Evolutionary conservation across 2,888 invertebrate species (phyloP).

Genomic region (Drosophila stalkeri): DNA sequence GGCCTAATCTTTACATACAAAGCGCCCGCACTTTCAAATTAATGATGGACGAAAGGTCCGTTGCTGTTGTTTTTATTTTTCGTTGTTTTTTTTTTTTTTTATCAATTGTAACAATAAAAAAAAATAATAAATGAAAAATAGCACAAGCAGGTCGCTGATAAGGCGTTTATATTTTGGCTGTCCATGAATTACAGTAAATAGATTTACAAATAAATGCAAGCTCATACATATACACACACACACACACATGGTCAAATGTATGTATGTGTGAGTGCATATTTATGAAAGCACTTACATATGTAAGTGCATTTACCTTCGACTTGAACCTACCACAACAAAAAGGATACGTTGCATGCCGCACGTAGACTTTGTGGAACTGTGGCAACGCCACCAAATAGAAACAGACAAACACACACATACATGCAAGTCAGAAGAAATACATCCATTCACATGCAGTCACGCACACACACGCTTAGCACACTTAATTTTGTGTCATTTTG

Average conservation of each 20-base stretch:
- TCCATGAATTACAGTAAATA: slow-evolving; percentile 41
- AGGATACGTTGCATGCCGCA: slow-evolving; percentile 43
- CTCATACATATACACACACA: background rate
- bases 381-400: slow-evolving; percentile 24
- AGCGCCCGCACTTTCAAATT: slow-evolving; percentile 43
- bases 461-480: slow-evolving; percentile 29
- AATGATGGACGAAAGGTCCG: slow-evolving; percentile 32
- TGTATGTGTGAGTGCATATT: background rate
- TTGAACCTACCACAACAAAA: slow-evolving; percentile 60
- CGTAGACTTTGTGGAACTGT: slow-evolving; percentile 59
- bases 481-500: slow-evolving; percentile 35
- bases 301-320: slow-evolving; percentile 1
- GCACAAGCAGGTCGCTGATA: slow-evolving; percentile 57
- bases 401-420: slow-evolving; percentile 3
- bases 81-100: slow-evolving; percentile 23
- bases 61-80: slow-evolving; percentile 19
- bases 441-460: slow-evolving; percentile 1
- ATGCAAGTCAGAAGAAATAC: background rate
- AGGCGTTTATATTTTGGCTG: slow-evolving; percentile 28
- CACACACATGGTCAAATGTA: background rate
- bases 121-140: slow-evolving; percentile 42
- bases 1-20: slow-evolving; percentile 49
- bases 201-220: background rate
- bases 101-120: slow-evolving; percentile 40
- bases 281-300: background rate